Percentiles rank a stretch among this genome's conserved stretches.
These are phyloP conservation scores for Ammospiza nelsoni DNA, from an alignment of 2,113 vertebrate genomes.

Conservation along the genomic window DNA sequence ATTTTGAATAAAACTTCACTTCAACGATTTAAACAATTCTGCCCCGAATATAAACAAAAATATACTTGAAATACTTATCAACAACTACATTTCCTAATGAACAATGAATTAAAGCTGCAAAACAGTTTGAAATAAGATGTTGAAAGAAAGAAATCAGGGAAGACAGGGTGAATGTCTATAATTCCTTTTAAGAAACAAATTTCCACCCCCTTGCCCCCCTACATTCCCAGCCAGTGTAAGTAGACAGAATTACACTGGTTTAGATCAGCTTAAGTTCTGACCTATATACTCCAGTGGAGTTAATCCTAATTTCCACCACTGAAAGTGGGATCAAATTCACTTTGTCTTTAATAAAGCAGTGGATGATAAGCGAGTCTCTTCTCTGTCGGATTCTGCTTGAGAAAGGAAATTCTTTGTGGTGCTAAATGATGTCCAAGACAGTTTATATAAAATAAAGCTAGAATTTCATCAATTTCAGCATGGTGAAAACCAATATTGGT, in stretches of 20 bases:
- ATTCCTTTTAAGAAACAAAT: background rate
- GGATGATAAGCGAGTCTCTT: background rate
- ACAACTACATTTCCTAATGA: background rate
- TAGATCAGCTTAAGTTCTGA: constrained; percentile 44
- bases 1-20: background rate
- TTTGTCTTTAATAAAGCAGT: background rate
- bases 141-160: background rate
- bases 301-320: constrained; percentile 49
- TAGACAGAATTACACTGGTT: background rate
- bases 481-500: background rate
- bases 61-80: background rate
- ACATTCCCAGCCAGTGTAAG: constrained; percentile 5
- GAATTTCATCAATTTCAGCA: background rate
- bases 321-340: constrained; percentile 13
- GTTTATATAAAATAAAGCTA: background rate
- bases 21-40: background rate
- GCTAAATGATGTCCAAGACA: background rate
- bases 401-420: background rate
- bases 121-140: background rate
- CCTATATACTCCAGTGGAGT: constrained; percentile 19
- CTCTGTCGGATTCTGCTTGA: background rate
- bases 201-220: rapidly evolving
- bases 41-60: background rate
- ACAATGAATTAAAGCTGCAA: background rate
- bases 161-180: background rate